Percentiles rank a stretch among this genome's conserved stretches.
phyloP scores from a whole-genome alignment of 37 sponge, comb jelly and placozoan genomes.

The Ianthella basta region DNA sequence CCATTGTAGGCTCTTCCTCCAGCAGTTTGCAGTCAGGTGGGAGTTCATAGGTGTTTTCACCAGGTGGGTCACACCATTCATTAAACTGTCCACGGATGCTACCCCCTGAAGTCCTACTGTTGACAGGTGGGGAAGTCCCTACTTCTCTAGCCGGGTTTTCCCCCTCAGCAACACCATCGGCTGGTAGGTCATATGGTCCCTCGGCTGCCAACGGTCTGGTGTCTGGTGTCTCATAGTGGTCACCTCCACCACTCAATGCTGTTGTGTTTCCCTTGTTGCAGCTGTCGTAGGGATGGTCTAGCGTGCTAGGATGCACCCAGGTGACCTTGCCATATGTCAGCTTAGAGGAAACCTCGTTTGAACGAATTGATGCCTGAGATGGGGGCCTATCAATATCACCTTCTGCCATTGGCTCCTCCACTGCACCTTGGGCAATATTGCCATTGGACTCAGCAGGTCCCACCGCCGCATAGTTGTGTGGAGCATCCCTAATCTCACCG shows the following conservation, averaged over 20 bases:
- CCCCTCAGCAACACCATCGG: too few species aligned
- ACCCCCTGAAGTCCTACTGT: neutral
- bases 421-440: neutral
- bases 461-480: slow-evolving; percentile 1
- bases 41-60: neutral
- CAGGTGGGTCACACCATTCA: neutral
- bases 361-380: slow-evolving; percentile 15
- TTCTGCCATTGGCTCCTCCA: neutral
- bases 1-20: too few species aligned
- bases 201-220: too few species aligned
- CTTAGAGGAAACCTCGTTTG: neutral
- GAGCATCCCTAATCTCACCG: neutral
- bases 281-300: slow-evolving; percentile 34
- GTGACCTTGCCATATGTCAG: neutral
- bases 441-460: slow-evolving; percentile 19
- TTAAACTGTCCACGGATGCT: neutral
- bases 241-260: too few species aligned
- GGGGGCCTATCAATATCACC: neutral
- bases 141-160: too few species aligned
- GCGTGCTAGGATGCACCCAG: slow-evolving; percentile 7
- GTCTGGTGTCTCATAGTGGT: too few species aligned
- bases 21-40: neutral
- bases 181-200: too few species aligned
- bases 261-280: neutral
- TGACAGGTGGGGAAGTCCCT: too few species aligned